Evolutionary conservation across 2,888 invertebrate species (phyloP).

Genomic region (Hydrotaea diabolus): DNA sequence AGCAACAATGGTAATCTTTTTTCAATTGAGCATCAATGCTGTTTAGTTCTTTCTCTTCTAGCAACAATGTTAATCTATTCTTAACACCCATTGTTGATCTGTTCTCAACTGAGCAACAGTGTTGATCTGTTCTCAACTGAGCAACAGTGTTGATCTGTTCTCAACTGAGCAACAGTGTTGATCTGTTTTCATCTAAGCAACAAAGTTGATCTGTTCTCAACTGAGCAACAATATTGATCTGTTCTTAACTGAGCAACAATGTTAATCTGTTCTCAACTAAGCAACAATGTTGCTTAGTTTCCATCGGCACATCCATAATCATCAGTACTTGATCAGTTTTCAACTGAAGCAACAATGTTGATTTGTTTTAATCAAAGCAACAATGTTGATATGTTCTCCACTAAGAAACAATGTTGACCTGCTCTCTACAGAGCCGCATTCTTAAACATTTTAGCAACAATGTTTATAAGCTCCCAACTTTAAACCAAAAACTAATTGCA

Average conservation of each 20-base stretch:
- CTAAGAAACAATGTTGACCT: too few relatives aligned
- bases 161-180: neutral
- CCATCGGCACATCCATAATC: too few relatives aligned
- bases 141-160: neutral
- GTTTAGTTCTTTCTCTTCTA: neutral
- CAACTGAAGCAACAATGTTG: too few relatives aligned
- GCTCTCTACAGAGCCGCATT: too few relatives aligned
- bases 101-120: neutral
- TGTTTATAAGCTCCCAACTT: too few relatives aligned
- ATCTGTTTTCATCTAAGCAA: neutral
- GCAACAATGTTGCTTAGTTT: neutral
- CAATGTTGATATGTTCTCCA: too few relatives aligned
- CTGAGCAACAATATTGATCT: conserved; percentile 24
- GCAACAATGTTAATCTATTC: neutral
- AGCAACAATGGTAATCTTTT: neutral
- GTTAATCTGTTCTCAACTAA: neutral
- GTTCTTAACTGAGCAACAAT: neutral
- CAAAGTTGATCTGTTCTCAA: neutral
- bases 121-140: neutral
- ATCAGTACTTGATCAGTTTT: too few relatives aligned
- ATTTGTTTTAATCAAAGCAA: too few relatives aligned
- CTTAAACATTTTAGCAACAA: too few relatives aligned
- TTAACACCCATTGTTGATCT: too few relatives aligned
- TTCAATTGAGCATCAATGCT: conserved; percentile 19
- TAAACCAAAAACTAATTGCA: too few relatives aligned